Evolutionary conservation across 2,113 vertebrate genomes (phyloP), one percentile per base, ranked within the genome.

Genomic region (Triplophysa tibetana): DNA sequence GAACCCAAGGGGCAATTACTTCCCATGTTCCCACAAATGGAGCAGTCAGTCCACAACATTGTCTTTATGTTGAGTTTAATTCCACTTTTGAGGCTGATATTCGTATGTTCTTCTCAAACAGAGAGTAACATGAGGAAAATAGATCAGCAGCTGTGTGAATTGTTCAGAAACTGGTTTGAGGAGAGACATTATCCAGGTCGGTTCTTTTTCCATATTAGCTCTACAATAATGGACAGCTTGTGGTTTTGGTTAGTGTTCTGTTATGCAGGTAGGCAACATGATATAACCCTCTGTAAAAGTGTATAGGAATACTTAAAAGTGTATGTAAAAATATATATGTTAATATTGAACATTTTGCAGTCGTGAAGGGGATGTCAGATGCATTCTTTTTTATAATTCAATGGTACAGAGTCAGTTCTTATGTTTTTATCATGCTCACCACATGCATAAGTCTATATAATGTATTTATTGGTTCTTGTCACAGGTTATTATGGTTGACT

Each of bases 1-100:
- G 77, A 90, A 85, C 86, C 81, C 65, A 58, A 50, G 80, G 84
- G 82, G 76, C 89, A 90, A 92, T 92, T 89, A 83, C 80, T 74
- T 83, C 83, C 85, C 80, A 82, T 5, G 16, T 86, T 88, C 84
- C 74, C 73, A 83, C 86, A 78, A 87, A 88, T 58, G 72, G 76
- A 63, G 50, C 67, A 66, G 61, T 60, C 77, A 21, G 77, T 67
- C 77, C 54, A 41, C 17, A 33, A 16, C 33, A 21, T 56, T 21
- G 58, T 78, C 41, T 19, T 54, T 56, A 63, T 41, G 1, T 48
- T 6, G 16, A 21, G 23, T 24, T 69, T 16, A 23, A 69, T 73
- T 79, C 45, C n/a, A 29, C 54, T 75, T 17, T 54, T 48, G 38
- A 24, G n/a, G 11, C 48, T 33, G 68, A 29, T 70, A 10, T 52